These are phyloP conservation scores for Lacerta viridis DNA, from an alignment of 2,797 vertebrate species.

Conservation along the genomic window DNA sequence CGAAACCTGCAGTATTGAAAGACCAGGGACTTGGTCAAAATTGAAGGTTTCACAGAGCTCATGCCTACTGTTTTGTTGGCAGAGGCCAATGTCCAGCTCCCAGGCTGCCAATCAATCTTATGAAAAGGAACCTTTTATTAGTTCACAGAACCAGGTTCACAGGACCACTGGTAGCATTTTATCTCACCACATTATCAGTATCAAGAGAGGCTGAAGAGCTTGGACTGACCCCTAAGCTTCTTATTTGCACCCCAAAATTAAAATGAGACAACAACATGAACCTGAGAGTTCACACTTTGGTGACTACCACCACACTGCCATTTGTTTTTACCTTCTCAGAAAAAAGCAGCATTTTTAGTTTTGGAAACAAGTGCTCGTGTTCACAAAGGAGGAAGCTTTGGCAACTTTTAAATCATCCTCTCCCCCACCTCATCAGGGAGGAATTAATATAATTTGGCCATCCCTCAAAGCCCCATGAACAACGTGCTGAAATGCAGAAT, in stretches of 20 bases:
- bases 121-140: neutral
- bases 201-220: neutral
- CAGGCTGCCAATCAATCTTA: neutral
- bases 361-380: no score
- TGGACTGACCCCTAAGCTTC: neutral
- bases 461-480: slow-evolving; percentile 14
- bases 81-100: neutral
- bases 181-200: neutral
- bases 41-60: neutral
- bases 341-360: neutral
- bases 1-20: neutral
- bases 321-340: neutral
- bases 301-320: neutral
- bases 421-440: neutral
- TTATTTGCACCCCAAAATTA: no score
- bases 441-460: neutral
- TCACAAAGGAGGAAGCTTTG: neutral
- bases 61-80: neutral
- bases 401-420: neutral
- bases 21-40: neutral
- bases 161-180: neutral
- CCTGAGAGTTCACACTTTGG: neutral
- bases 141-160: neutral
- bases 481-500: slow-evolving; percentile 45
- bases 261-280: no score